Evolutionary conservation across 1,140 invertebrate species (phyloP).

Genomic region (Dinoponera quadriceps): DNA sequence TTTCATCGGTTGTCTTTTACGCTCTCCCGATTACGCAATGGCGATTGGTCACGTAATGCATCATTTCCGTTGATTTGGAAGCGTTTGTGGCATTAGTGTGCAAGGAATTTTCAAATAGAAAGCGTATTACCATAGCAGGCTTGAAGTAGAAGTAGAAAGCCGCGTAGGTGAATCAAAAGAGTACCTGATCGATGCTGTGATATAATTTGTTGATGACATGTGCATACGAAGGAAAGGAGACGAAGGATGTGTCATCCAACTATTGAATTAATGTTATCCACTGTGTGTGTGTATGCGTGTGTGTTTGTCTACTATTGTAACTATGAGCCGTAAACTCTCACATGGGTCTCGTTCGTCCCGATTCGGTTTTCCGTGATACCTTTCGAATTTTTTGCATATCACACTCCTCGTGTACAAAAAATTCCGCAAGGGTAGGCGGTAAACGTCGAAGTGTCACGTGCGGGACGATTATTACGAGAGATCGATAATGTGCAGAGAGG

Average conservation of each 20-base stretch:
- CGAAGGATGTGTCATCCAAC: slow-evolving; percentile 41
- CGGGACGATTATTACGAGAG: not conserved
- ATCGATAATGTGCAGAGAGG: not conserved
- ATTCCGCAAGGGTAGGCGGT: slow-evolving; percentile 5
- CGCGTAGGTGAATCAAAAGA: slow-evolving; percentile 9
- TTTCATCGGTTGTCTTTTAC: slow-evolving; percentile 2
- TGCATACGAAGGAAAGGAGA: slow-evolving; percentile 24
- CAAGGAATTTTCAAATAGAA: not conserved
- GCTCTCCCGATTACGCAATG: slow-evolving; percentile 7
- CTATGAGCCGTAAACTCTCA: not conserved
- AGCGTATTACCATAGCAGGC: slow-evolving; percentile 24
- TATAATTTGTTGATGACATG: slow-evolving; percentile 30
- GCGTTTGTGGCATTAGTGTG: not conserved
- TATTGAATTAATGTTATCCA: slow-evolving; percentile 33
- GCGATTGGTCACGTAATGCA: not conserved
- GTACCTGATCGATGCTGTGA: slow-evolving; percentile 19
- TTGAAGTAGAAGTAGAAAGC: slow-evolving; percentile 15
- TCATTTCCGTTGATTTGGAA: slow-evolving; percentile 1
- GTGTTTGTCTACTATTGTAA: not conserved
- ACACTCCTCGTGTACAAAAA: slow-evolving; percentile 27
- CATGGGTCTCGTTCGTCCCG: not conserved
- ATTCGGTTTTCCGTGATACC: not conserved
- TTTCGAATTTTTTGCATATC: slow-evolving; percentile 34
- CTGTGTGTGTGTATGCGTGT: slow-evolving; percentile 1
- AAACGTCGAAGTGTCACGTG: not conserved